phyloP scores from a whole-genome alignment of 2,797 vertebrate genomes.

The Halcyon badia region DNA sequence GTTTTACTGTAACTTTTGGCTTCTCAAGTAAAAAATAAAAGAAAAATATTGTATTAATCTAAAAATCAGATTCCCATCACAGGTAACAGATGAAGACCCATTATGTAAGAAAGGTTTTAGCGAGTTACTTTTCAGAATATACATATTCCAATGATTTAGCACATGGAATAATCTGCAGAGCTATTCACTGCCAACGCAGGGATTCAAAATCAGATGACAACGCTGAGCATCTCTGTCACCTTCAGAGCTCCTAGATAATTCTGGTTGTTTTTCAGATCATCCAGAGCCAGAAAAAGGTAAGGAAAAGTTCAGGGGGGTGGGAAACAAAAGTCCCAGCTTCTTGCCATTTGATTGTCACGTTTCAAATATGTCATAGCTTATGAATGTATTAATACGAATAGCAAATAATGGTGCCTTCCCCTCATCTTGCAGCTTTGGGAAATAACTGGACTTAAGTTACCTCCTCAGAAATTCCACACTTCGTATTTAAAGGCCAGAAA shows the following conservation, averaged over 20 bases:
- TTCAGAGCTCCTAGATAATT: not conserved
- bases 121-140: rapidly evolving
- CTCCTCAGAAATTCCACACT: not conserved
- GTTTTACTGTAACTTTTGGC: not conserved
- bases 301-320: not conserved
- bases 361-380: not conserved
- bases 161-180: not conserved
- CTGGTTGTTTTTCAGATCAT: rapidly evolving
- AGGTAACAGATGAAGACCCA: not conserved
- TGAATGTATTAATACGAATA: not conserved
- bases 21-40: not conserved
- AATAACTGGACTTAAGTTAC: not conserved
- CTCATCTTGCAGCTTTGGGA: not conserved
- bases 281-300: not conserved
- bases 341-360: not conserved
- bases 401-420: not conserved
- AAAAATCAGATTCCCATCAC: not conserved
- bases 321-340: not conserved
- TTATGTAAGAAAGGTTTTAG: not conserved
- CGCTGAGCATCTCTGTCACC: not conserved
- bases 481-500: not conserved
- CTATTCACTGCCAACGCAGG: not conserved
- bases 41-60: rapidly evolving
- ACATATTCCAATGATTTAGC: not conserved
- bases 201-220: not conserved